Percentiles rank a stretch among this genome's conserved stretches.
Evolutionary conservation across 2,888 invertebrate genomes (phyloP).

Genomic region (Drosophila algonquin): DNA sequence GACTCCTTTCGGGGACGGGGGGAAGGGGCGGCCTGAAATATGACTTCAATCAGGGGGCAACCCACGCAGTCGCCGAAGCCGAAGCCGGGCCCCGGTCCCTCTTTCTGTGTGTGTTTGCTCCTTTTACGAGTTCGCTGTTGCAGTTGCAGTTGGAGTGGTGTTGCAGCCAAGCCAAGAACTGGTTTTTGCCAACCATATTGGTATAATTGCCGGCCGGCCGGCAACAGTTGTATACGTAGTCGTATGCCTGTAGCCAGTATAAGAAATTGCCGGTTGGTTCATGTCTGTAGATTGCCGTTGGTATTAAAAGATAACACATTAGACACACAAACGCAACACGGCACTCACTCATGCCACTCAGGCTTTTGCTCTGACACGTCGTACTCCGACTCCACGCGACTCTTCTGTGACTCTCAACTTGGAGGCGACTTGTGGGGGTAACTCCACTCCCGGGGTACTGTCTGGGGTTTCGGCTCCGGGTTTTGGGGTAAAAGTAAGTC

Average conservation of each 20-base stretch:
- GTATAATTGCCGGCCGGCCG: conserved; percentile 60
- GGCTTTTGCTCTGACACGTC: not conserved
- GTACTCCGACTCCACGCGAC: not conserved
- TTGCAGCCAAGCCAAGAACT: conserved; percentile 49
- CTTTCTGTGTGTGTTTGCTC: conserved; percentile 14
- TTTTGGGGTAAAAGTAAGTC: conserved; percentile 65
- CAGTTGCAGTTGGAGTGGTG: conserved; percentile 28
- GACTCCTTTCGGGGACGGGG: conserved; percentile 11
- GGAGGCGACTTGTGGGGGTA: conserved; percentile 1
- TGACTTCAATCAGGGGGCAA: conserved; percentile 62
- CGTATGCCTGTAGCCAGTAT: conserved; percentile 4
- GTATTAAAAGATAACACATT: conserved; percentile 76
- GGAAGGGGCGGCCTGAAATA: conserved; percentile 45
- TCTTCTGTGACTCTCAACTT: conserved; percentile 14
- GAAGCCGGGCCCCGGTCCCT: not conserved
- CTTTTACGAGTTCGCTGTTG: conserved; percentile 23
- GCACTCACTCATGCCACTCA: conserved; percentile 21
- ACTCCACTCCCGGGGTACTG: conserved; percentile 31
- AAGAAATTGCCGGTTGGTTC: conserved; percentile 53
- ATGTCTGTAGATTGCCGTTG: conserved; percentile 69
- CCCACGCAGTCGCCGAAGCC: conserved; percentile 57
- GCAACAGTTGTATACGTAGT: conserved; percentile 36
- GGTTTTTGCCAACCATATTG: conserved; percentile 49
- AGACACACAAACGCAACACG: conserved; percentile 43
- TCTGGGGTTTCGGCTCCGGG: conserved; percentile 15